Conservation (phyloP, 2,888 invertebrate genomes). For the Hypena proboscidalis region DNA sequence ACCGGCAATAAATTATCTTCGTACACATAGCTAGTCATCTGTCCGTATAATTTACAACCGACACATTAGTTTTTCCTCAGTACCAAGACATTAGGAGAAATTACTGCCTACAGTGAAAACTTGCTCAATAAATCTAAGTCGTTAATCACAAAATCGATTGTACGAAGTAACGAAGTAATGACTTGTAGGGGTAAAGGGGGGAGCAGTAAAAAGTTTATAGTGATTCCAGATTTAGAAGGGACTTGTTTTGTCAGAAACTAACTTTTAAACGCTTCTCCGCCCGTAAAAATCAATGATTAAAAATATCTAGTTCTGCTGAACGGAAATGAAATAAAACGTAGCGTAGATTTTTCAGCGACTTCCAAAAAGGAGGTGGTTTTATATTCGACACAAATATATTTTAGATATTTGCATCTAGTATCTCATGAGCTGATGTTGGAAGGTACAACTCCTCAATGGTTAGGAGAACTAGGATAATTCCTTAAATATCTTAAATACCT, state of each 20-base stretch:
- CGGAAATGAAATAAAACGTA: no score
- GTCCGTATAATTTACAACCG: not conserved
- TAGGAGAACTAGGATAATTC: no score
- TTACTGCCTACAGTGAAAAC: conserved; percentile 18
- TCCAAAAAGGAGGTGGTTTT: no score
- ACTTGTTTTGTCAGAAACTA: conserved; percentile 24
- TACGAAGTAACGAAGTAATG: conserved; percentile 20
- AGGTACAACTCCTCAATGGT: no score
- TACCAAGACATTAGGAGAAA: conserved; percentile 14
- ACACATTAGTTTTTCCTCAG: not conserved
- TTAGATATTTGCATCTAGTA: no score
- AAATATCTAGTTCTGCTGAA: no score
- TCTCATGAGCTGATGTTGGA: no score
- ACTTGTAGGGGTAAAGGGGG: not conserved
- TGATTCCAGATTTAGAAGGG: conserved; percentile 27
- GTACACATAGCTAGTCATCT: not conserved
- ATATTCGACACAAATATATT: no score
- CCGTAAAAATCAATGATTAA: no score
- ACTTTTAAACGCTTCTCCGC: no score
- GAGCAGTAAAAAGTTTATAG: conserved; percentile 18
- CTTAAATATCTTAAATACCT: no score
- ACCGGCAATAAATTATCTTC: not conserved
- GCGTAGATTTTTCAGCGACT: no score
- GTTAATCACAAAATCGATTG: conserved; percentile 38
- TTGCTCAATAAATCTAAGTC: conserved; percentile 32